Conservation (phyloP, 30 jellyfish, hydroid and myxozoan genomes). For the Rhopilema esculentum region DNA sequence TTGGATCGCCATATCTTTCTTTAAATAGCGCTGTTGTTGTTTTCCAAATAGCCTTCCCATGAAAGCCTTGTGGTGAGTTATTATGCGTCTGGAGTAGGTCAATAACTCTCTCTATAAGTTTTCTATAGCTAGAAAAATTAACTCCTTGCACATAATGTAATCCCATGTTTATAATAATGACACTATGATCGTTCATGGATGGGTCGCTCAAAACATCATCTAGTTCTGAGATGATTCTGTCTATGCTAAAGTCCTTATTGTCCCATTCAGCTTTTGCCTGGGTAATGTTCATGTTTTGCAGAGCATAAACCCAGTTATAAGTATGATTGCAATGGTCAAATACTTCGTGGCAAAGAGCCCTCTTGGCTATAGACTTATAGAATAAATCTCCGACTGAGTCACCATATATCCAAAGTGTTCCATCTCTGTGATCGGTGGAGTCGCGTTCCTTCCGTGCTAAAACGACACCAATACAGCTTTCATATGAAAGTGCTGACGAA, state of each 20-base stretch:
- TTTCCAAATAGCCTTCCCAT: constrained; percentile 91
- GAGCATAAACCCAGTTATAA: constrained; percentile 92
- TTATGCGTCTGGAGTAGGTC: constrained; percentile 73
- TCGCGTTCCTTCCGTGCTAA: constrained; percentile 53
- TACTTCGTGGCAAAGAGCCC: constrained; percentile 75
- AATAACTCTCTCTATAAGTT: constrained; percentile 65
- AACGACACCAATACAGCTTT: background rate
- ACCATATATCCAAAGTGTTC: constrained; percentile 95
- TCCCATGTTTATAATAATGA: constrained; percentile 83
- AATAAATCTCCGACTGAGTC: constrained; percentile 96
- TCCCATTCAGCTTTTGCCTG: constrained; percentile 82
- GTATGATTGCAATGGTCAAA: constrained; percentile 86
- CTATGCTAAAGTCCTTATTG: constrained; percentile 83
- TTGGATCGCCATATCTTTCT: constrained; percentile 94
- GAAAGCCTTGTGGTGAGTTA: constrained; percentile 76
- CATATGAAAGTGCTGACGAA: no score
- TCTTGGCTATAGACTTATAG: constrained; percentile 72
- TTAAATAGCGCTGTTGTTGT: constrained; percentile 94
- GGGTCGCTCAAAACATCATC: constrained; percentile 73
- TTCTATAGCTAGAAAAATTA: constrained; percentile 45
- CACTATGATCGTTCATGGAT: constrained; percentile 79
- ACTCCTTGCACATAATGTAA: constrained; percentile 90
- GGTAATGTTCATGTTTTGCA: constrained; percentile 71
- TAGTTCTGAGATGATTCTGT: constrained; percentile 77
- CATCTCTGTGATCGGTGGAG: constrained; percentile 63